Conservation (phyloP, 1,140 invertebrate species). For the Amphibalanus amphitrite region DNA sequence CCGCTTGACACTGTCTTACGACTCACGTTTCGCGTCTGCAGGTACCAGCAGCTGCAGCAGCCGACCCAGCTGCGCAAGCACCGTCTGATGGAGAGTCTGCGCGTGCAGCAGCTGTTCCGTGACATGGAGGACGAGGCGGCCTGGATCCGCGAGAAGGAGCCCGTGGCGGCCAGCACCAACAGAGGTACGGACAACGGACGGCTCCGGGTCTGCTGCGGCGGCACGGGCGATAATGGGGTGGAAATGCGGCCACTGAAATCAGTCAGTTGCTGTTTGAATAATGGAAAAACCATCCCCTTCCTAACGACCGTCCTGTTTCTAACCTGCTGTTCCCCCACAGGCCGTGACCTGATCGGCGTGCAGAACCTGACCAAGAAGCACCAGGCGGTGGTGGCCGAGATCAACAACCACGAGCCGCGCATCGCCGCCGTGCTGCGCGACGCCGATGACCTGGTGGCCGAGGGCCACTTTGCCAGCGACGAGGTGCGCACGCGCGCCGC, state of each 20-base stretch:
- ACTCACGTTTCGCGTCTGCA: too few relatives aligned
- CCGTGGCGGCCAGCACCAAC: constrained; percentile 91
- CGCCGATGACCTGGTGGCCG: constrained; percentile 76
- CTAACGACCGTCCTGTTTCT: too few relatives aligned
- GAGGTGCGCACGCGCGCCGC: constrained; percentile 66
- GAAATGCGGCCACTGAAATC: too few relatives aligned
- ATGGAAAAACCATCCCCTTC: too few relatives aligned
- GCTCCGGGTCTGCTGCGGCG: too few relatives aligned
- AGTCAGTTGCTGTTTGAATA: too few relatives aligned
- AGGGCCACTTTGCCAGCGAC: constrained; percentile 81
- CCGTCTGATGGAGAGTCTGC: constrained; percentile 75
- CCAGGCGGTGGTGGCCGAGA: constrained; percentile 90
- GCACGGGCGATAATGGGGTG: too few relatives aligned
- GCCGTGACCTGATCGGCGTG: constrained; percentile 92
- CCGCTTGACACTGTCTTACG: too few relatives aligned
- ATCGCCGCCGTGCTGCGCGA: constrained; percentile 72
- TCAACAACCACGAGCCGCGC: constrained; percentile 91
- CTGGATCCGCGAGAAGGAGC: constrained; percentile 98
- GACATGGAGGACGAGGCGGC: constrained; percentile 97
- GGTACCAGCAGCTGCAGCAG: constrained; percentile 65
- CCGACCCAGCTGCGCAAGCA: constrained; percentile 75
- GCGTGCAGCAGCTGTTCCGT: constrained; percentile 88
- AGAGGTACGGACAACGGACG: constrained; percentile 32
- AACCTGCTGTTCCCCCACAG: constrained; percentile 11
- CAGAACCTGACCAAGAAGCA: constrained; percentile 99